A percentile compares a stretch with the other conserved stretches of the same genome.
Conservation (phyloP, 2,113 vertebrate genomes). For the Alosa alosa region DNA sequence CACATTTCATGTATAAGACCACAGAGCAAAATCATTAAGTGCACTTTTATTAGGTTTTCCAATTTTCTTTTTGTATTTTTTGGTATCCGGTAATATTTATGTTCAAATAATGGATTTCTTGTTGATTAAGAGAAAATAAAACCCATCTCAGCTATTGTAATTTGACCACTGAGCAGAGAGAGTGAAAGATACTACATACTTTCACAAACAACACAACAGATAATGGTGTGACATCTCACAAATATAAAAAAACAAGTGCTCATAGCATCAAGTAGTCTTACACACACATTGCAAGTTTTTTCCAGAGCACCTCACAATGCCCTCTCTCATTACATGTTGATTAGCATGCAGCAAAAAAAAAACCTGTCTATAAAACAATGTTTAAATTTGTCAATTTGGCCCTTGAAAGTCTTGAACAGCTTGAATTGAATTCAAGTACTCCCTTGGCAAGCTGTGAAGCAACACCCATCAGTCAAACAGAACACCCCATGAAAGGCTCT, state of each 20-base stretch:
- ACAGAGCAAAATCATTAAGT: background rate
- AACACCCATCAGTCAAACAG: slow-evolving; percentile 12
- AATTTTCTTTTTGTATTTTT: background rate
- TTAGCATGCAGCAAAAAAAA: background rate
- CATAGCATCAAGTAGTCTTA: no score
- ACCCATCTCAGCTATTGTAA: background rate
- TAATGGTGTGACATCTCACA: background rate
- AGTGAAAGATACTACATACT: background rate
- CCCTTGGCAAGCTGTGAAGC: background rate
- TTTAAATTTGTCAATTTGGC: slow-evolving; percentile 1
- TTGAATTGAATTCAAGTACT: background rate
- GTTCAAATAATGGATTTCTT: background rate
- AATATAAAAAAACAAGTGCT: background rate
- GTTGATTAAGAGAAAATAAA: background rate
- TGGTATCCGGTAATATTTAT: background rate
- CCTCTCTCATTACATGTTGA: background rate
- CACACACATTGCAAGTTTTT: background rate
- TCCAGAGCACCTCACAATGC: background rate
- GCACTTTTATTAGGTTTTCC: background rate
- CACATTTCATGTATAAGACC: no score
- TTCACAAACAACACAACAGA: background rate
- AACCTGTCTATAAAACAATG: background rate
- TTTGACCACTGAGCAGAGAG: background rate
- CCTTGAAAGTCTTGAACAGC: background rate
- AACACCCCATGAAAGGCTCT: slow-evolving; percentile 9